These are phyloP conservation scores for Calameuta pallipes DNA, from an alignment of 2,888 invertebrate species.

Conservation along the genomic window DNA sequence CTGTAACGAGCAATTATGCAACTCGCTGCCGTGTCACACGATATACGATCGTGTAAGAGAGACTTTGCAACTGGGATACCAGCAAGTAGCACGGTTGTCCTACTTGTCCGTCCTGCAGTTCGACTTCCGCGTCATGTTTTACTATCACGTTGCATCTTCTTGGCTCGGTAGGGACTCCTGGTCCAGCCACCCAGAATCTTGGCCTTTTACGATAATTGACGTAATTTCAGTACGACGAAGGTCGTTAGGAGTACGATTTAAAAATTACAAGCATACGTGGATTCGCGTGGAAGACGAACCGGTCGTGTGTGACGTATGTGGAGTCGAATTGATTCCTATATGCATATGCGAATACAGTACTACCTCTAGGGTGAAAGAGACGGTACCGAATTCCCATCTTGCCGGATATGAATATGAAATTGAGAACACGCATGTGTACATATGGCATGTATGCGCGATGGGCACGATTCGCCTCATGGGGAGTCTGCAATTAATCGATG, in stretches of 20 bases:
- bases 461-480: neutral
- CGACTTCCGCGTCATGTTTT: slow-evolving; percentile 37
- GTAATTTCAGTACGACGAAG: neutral
- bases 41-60: slow-evolving; percentile 29
- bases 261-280: neutral
- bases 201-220: slow-evolving; percentile 27
- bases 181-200: slow-evolving; percentile 26
- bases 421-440: neutral
- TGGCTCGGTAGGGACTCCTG: slow-evolving; percentile 11
- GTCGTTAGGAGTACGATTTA: neutral
- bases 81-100: slow-evolving; percentile 27
- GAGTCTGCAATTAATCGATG: neutral
- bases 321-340: neutral
- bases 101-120: slow-evolving; percentile 27
- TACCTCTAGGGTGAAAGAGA: neutral
- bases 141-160: slow-evolving; percentile 32
- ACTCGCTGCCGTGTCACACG: slow-evolving; percentile 31
- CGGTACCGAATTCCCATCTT: neutral
- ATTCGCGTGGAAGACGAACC: no score
- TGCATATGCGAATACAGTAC: neutral
- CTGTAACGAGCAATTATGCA: slow-evolving; percentile 27
- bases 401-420: neutral
- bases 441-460: neutral
- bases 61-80: slow-evolving; percentile 3
- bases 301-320: neutral